Evolutionary conservation across 2,888 invertebrate genomes (phyloP), one percentile per base, ranked within the genome.

Genomic region (Taenaris catops): DNA sequence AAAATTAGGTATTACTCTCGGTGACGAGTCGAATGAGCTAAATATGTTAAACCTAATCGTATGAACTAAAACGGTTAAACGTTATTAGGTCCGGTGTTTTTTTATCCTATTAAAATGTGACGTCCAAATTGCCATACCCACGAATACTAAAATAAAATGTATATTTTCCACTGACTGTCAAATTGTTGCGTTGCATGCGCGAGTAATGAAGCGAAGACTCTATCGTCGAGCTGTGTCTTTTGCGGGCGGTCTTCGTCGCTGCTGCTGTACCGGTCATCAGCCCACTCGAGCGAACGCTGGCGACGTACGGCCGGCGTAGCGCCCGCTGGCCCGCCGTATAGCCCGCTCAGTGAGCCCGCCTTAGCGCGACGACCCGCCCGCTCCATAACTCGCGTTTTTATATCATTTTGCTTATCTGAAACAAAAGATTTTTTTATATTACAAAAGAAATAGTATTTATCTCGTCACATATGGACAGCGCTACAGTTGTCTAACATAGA

Each of bases 261-360:
- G 61, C 89, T 89, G 67, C 88, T 88, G 63, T 89, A 89, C 42
- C 89, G 72, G 60, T 89, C 87, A 45, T 88, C 88, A 41, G 76
- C 73, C 88, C 89, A 88, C 72, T 89, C 89, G 25, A 89, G 76
- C 59, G 89, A 89, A 53, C 89, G 87, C 67, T 89, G 89, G 32
- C 89, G 87, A 34, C 89, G 74, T 35, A 84, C 84, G 42, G 61
- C 58, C 34, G 62, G 59, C 11, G 54, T 47, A 10, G 51, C 53
- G 23, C 49, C 51, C 38, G 55, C 73, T 64, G 68, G 62, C 51
- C 68, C 73, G 34, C 72, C 75, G 3, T 78, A 66, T 48, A 83
- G 53, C 2, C 83, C 83, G 53, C 79, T 80, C 54, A 84, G 61
- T 43, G 84, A 84, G 49, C 84, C 84, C 32, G 83, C 81, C 60